Evolutionary conservation across 2,888 invertebrate species (phyloP).

Genomic region (Caenorhabditis sp.): DNA sequence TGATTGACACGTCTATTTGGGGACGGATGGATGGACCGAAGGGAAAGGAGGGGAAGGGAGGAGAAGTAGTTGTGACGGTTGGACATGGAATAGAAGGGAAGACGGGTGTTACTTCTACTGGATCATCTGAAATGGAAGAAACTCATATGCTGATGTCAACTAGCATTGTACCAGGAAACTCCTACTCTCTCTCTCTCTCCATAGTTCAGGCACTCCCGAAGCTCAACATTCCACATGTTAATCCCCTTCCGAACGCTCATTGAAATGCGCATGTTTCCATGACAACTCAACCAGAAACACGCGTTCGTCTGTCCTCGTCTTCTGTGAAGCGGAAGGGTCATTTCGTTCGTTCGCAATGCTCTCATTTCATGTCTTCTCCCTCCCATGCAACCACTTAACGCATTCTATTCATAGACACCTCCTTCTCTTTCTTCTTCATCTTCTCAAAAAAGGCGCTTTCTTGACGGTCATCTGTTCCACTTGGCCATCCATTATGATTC

Average conservation of each 20-base stretch:
- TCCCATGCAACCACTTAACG: too few relatives aligned
- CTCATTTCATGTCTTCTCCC: slow-evolving; percentile 3
- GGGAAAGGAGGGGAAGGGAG: background rate
- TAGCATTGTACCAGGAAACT: too few relatives aligned
- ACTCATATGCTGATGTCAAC: too few relatives aligned
- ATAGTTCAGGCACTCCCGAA: too few relatives aligned
- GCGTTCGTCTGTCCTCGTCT: slow-evolving; percentile 28
- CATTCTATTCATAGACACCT: slow-evolving; percentile 20
- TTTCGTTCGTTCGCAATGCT: slow-evolving; percentile 6
- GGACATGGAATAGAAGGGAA: background rate
- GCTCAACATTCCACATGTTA: slow-evolving; percentile 1
- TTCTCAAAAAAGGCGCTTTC: background rate
- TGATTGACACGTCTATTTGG: slow-evolving; percentile 54
- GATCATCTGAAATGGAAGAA: too few relatives aligned
- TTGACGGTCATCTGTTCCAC: slow-evolving; percentile 10
- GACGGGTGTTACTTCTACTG: too few relatives aligned
- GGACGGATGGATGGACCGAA: background rate
- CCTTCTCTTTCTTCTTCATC: too few relatives aligned
- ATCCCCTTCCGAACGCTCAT: background rate
- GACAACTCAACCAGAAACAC: slow-evolving; percentile 61
- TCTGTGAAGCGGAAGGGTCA: slow-evolving; percentile 61
- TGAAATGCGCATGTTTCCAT: slow-evolving; percentile 26
- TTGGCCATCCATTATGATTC: slow-evolving; percentile 16
- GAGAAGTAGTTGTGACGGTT: background rate
- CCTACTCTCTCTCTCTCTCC: too few relatives aligned